Evolutionary conservation across 1,140 invertebrate genomes (phyloP).

Genomic region (Oncopodura yosiiana): DNA sequence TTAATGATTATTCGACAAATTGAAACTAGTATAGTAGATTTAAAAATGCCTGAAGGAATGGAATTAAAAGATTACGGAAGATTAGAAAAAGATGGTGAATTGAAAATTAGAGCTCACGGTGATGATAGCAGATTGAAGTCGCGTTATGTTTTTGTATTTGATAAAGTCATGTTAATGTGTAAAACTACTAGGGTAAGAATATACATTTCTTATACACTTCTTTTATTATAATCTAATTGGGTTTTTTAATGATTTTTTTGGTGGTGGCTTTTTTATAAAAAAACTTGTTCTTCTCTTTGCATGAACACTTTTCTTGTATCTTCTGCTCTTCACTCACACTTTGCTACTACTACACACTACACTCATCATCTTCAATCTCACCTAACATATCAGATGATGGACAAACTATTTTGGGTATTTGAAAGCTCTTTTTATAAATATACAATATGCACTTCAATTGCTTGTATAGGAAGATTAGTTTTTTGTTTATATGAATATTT

Average conservation of each 20-base stretch:
- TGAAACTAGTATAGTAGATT: conserved; percentile 65
- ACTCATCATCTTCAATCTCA: too few species aligned
- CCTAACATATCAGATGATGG: conserved; percentile 44
- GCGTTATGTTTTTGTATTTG: conserved; percentile 74
- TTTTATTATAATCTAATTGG: conserved; percentile 1
- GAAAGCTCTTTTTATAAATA: conserved; percentile 1
- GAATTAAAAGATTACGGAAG: conserved; percentile 79
- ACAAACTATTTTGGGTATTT: conserved; percentile 46
- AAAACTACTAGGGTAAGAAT: conserved; percentile 67
- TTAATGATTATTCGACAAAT: conserved; percentile 82
- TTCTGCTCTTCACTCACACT: conserved; percentile 8
- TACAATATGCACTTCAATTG: conserved; percentile 15
- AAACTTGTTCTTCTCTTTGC: background rate
- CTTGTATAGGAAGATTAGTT: background rate
- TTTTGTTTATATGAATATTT: conserved; percentile 8
- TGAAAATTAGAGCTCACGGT: conserved; percentile 84
- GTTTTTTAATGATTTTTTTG: background rate
- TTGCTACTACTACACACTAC: background rate
- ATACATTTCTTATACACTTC: conserved; percentile 9
- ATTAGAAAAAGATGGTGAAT: conserved; percentile 80
- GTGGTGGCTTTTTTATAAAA: background rate
- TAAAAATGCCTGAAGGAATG: conserved; percentile 65
- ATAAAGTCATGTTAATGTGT: conserved; percentile 90
- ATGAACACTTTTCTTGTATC: background rate
- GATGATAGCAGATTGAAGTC: conserved; percentile 73